phyloP scores from a whole-genome alignment of 2,113 vertebrate genomes.

The Craseonycteris thonglongyai region DNA sequence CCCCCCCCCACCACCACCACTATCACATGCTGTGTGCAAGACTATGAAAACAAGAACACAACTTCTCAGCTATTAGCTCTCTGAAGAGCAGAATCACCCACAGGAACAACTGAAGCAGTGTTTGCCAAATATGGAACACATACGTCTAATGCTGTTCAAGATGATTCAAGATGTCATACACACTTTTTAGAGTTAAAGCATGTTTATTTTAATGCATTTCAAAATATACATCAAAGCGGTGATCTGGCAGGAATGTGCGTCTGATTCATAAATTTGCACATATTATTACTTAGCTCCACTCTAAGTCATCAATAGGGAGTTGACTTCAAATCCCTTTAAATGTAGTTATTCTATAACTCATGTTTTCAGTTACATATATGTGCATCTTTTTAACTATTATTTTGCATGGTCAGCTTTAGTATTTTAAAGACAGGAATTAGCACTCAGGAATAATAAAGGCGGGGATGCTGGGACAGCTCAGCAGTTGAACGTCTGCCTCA shows the following conservation, averaged over 20 bases:
- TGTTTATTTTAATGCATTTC: neutral
- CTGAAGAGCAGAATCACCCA: neutral
- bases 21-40: neutral
- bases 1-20: fast-evolving
- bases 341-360: neutral
- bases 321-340: neutral
- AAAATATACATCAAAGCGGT: neutral
- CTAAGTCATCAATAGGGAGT: neutral
- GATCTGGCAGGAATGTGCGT: neutral
- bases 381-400: neutral
- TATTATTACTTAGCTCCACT: neutral
- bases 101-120: neutral
- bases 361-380: neutral
- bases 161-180: neutral
- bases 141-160: neutral
- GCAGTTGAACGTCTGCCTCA: no score
- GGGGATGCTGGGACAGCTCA: no score
- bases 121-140: neutral
- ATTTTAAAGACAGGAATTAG: neutral
- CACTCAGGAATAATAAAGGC: no score
- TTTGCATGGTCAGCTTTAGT: neutral
- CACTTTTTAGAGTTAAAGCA: neutral
- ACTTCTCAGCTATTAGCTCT: neutral
- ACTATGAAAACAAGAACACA: neutral
- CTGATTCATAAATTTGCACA: neutral